Evolutionary conservation across 1,140 invertebrate species (phyloP), one percentile per base, ranked within the genome.

Genomic region (Archivesica marissinica): DNA sequence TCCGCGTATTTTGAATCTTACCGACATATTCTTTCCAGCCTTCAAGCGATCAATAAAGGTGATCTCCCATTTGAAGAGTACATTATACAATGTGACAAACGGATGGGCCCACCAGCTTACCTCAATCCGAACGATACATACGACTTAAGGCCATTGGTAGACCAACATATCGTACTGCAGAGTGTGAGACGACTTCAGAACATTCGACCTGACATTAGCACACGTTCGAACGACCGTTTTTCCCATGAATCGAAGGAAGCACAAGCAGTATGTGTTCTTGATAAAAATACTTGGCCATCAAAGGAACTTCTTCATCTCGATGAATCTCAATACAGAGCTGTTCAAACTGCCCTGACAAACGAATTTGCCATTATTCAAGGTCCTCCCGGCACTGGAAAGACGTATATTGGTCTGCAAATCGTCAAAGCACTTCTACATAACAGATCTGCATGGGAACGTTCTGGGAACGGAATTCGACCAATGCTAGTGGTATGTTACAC

Each of bases 401-500:
- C 93, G 28, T 92, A 91, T 59, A 86, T 94, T 72, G 93, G 93
- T n/a, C 74, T 94, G 15, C 91, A 94, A 84, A 90, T 94, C 17
- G 90, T 92, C 0, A 80, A 93, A 79, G 75, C 89, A n/a, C 87
- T 94, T 1, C 83, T 94, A 2, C 70, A 90, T n/a, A 94, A 94
- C 87, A 72, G 66, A 41, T 11, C 68, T 20, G 30, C 81, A 9
- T 92, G 90, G 91, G 66, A 30, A 23, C 20, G 52, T 4, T 61
- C 15, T 4, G 25, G 28, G 20, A 52, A 17, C 54, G 4, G n/a
- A 2, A 30, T 15, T 9, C 2, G 33, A 7, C 96, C 96, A 6
- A 96, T 98, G 78, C 91, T 98, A 1, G 94, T 98, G 4, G 95
- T 98, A 23, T 97, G 97, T 91, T 97, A 96, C 88, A 98, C 97